A percentile compares a stretch with the other conserved stretches of the same genome.
phyloP scores from a whole-genome alignment of 2,113 vertebrate species.

The Alligator sinensis region DNA sequence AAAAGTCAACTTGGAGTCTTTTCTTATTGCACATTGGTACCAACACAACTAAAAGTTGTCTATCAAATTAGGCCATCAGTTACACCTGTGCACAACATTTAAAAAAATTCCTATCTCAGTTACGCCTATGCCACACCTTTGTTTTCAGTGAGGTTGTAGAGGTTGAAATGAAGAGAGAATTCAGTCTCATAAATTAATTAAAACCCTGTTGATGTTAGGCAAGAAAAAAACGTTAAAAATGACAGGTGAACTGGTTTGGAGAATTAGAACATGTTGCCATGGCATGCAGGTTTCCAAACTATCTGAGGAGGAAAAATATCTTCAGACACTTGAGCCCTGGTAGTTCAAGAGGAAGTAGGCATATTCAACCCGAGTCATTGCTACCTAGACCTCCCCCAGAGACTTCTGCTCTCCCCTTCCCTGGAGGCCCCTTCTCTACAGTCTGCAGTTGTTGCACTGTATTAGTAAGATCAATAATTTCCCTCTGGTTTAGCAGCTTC shows the following conservation, averaged over 20 bases:
- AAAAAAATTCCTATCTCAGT: slow-evolving; percentile 24
- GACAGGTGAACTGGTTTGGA: not conserved
- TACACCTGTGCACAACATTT: not conserved
- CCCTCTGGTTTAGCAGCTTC: not conserved
- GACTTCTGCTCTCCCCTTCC: not conserved
- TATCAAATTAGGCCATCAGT: slow-evolving; percentile 15
- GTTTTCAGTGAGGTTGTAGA: slow-evolving; percentile 2
- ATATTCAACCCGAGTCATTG: not conserved
- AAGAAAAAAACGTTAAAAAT: not conserved
- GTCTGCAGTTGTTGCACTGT: slow-evolving; percentile 29
- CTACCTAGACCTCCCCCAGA: not conserved
- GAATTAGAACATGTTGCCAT: not conserved
- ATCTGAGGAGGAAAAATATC: not conserved
- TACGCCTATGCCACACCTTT: slow-evolving; percentile 45
- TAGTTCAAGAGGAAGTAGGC: not conserved
- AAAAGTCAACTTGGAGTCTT: not conserved
- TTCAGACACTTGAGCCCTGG: fast-evolving
- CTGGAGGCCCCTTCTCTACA: slow-evolving; percentile 4
- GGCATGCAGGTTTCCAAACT: not conserved
- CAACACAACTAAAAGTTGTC: not conserved
- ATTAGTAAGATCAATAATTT: slow-evolving; percentile 62
- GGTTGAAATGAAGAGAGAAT: slow-evolving; percentile 29
- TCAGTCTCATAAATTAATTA: slow-evolving; percentile 27
- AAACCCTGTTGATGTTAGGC: not conserved
- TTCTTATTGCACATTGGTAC: not conserved